A percentile compares a stretch with the other conserved stretches of the same genome.
phyloP scores from a whole-genome alignment of 2,888 invertebrate species.

The Dolomedes plantarius region DNA sequence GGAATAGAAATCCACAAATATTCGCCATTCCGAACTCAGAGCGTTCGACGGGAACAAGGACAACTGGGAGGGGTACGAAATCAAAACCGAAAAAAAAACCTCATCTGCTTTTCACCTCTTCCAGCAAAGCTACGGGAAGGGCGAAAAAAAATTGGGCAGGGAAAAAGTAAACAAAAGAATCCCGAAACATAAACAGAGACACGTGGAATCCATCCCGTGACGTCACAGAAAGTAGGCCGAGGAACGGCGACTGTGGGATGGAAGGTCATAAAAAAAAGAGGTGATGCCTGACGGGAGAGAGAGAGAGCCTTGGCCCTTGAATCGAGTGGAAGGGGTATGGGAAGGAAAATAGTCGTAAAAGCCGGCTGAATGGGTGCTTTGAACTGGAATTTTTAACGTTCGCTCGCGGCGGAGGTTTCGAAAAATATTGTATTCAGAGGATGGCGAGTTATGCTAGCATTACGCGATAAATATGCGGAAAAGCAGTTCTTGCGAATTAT shows the following conservation, averaged over 20 bases:
- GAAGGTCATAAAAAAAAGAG: slow-evolving; percentile 2
- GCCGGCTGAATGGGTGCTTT: background rate
- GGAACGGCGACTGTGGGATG: background rate
- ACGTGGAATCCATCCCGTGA: slow-evolving; percentile 6
- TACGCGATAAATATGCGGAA: no score
- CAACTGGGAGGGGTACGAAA: no score
- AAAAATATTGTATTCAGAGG: no score
- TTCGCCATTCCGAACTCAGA: no score
- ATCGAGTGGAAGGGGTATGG: background rate
- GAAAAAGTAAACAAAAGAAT: slow-evolving; percentile 15
- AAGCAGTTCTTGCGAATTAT: no score
- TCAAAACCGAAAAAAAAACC: no score
- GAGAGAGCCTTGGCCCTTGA: background rate
- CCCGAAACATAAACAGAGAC: slow-evolving; percentile 16
- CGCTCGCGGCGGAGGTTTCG: background rate
- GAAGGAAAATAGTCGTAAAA: background rate
- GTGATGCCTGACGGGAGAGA: background rate
- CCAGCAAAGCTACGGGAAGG: no score
- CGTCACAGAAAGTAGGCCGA: slow-evolving; percentile 12
- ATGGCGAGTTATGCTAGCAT: no score
- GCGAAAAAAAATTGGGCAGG: no score
- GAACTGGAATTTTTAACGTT: background rate
- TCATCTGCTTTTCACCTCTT: no score
- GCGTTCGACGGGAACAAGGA: no score
- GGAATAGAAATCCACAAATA: no score